Conservation (phyloP, 1,140 invertebrate genomes). For the Campodea augens region DNA sequence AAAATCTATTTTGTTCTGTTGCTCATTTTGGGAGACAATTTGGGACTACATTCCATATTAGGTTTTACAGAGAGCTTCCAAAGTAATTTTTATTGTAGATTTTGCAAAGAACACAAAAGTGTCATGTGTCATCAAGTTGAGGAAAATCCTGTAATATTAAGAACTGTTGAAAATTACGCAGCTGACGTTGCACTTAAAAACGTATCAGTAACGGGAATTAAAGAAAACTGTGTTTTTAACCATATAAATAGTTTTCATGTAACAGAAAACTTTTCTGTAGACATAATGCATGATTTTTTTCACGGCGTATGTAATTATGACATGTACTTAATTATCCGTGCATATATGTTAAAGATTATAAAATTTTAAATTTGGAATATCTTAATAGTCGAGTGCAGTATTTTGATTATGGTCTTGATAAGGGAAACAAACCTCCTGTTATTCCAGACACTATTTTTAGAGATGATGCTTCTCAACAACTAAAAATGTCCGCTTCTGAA, state of each 20-base stretch:
- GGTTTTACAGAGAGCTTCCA: conserved; percentile 19
- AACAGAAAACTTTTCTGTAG: conserved; percentile 14
- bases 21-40: conserved; percentile 20
- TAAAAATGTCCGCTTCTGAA: conserved; percentile 17
- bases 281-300: conserved; percentile 19
- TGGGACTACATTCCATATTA: conserved; percentile 18
- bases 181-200: conserved; percentile 9
- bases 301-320: conserved; percentile 18
- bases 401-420: conserved; percentile 13
- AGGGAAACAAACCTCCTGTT: conserved; percentile 14
- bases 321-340: conserved; percentile 13
- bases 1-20: conserved; percentile 16
- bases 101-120: conserved; percentile 15
- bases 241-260: conserved; percentile 16
- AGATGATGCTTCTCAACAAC: conserved; percentile 8
- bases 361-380: conserved; percentile 15
- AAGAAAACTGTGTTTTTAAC: conserved; percentile 11
- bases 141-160: conserved; percentile 11
- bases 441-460: conserved; percentile 12
- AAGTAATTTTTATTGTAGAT: conserved; percentile 15
- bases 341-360: conserved; percentile 14
- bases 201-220: conserved; percentile 9
- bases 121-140: conserved; percentile 7
- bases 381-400: conserved; percentile 14
- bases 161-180: conserved; percentile 12